Conservation (phyloP, 2,888 invertebrate species). For the Tanypteryx hageni region DNA sequence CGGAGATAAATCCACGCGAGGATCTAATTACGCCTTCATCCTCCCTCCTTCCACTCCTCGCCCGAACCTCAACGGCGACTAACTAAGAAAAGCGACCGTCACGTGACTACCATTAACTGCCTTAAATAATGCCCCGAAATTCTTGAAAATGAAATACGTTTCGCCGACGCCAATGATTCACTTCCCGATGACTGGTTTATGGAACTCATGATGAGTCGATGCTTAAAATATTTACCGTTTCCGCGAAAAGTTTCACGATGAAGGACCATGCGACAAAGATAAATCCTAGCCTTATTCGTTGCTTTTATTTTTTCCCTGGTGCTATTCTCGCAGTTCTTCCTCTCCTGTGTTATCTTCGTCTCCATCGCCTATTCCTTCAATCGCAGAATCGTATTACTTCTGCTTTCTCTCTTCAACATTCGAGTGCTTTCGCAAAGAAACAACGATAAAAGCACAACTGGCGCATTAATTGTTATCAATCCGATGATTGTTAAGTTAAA, state of each 20-base stretch:
- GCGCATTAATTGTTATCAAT: too few species aligned
- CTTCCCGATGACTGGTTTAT: neutral
- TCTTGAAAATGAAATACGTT: neutral
- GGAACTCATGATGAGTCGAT: neutral
- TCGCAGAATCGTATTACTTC: neutral
- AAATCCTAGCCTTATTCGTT: neutral
- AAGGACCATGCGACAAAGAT: too few species aligned
- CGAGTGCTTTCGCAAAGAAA: too few species aligned
- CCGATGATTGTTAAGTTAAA: too few species aligned
- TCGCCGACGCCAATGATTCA: neutral
- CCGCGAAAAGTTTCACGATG: neutral
- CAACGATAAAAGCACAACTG: too few species aligned
- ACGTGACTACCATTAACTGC: neutral
- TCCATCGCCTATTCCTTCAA: neutral
- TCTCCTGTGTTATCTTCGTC: neutral
- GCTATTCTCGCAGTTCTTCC: too few species aligned
- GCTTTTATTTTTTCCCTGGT: neutral
- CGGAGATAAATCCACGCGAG: neutral
- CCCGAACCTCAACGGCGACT: neutral
- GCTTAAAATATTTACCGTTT: neutral
- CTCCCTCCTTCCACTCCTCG: neutral
- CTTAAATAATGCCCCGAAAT: neutral
- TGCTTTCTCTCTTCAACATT: too few species aligned
- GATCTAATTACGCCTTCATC: slow-evolving; percentile 5
- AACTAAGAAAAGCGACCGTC: slow-evolving; percentile 6